Base-by-base conservation (phyloP, 2,797 vertebrate species). In the Telmatherina bonti region DNA sequence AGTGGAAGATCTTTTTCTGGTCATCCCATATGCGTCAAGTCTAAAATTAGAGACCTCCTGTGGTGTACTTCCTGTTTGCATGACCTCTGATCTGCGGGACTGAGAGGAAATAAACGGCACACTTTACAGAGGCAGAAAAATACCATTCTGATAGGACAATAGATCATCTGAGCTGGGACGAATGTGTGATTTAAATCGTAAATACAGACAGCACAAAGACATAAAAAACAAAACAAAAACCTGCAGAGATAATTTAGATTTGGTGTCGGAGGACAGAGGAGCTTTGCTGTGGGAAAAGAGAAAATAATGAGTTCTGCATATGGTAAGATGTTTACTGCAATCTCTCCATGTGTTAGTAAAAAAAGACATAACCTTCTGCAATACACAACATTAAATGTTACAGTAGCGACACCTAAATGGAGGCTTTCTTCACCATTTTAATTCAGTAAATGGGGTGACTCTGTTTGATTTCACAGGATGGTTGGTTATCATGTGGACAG, bases 281-380 rank as follows among this genome's bases (percentile, higher is more conserved):
- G 33, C 53, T 79, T 52, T 1, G 4, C 51, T 16, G 56, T 35
- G 61, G 64, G 62, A 74, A 72, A 47, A 15, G 49, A 24, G 47
- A 65, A 72, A 79, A 72, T 65, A 67, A 71, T 24, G 30, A 72
- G 70, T 55, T 61, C 38, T 72, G 69, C 62, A 64, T 81, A 83
- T 68, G 57, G 41, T 79, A 60, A 73, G 70, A 83, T 87, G 85
- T 89, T 90, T 85, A 89, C 78, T 81, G 76, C 75, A 67, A 84
- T 78, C 77, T 53, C 54, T 84, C 75, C 73, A 73, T 87, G 73
- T 80, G 74, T 84, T 62, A 8, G 84, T 66, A 85, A 86, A 78
- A 31, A 31, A 31, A 3, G 30, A 3, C 7, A 7, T 31, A 31
- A 77, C 67, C 67, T 74, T 36, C 18, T 43, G 41, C 3, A 18